A percentile compares a stretch with the other conserved stretches of the same genome.
Evolutionary conservation across 2,888 invertebrate species (phyloP).

Genomic region (Drosophila niveifrons): DNA sequence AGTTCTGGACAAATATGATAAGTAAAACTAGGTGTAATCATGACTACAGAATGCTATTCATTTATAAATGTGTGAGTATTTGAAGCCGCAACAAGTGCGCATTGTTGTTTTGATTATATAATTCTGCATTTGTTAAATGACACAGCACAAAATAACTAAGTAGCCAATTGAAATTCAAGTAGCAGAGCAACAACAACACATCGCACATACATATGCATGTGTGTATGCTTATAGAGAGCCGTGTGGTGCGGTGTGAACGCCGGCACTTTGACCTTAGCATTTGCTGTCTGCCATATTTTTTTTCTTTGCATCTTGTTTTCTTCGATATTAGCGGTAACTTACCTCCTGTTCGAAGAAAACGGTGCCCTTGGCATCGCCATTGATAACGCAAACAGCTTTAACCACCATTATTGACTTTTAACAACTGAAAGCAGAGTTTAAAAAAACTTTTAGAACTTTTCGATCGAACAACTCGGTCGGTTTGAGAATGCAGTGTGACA

Average conservation of each 20-base stretch:
- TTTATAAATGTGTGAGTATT: constrained; percentile 7
- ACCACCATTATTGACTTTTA: constrained; percentile 86
- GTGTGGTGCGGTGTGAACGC: constrained; percentile 33
- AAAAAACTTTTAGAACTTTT: constrained; percentile 1
- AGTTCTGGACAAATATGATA: constrained; percentile 32
- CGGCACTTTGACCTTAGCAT: constrained; percentile 69
- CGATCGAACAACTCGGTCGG: constrained; percentile 3
- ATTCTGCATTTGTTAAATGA: constrained; percentile 56
- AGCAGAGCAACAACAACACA: constrained; percentile 22
- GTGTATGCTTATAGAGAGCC: not conserved
- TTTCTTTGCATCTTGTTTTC: constrained; percentile 1
- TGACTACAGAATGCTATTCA: constrained; percentile 15
- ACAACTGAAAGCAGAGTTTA: not conserved
- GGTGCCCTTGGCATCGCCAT: constrained; percentile 94
- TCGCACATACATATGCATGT: not conserved
- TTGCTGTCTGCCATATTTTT: constrained; percentile 31
- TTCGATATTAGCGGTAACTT: constrained; percentile 68
- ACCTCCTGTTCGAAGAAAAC: constrained; percentile 92
- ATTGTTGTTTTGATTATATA: constrained; percentile 63
- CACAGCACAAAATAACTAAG: constrained; percentile 45
- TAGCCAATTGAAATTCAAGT: constrained; percentile 50
- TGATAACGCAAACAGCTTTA: constrained; percentile 95
- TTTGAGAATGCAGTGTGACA: not conserved
- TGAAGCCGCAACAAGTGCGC: constrained; percentile 4
- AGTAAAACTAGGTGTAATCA: constrained; percentile 29